Evolutionary conservation across 2,797 vertebrate genomes (phyloP).

Genomic region (Lithobates sylvaticus): DNA sequence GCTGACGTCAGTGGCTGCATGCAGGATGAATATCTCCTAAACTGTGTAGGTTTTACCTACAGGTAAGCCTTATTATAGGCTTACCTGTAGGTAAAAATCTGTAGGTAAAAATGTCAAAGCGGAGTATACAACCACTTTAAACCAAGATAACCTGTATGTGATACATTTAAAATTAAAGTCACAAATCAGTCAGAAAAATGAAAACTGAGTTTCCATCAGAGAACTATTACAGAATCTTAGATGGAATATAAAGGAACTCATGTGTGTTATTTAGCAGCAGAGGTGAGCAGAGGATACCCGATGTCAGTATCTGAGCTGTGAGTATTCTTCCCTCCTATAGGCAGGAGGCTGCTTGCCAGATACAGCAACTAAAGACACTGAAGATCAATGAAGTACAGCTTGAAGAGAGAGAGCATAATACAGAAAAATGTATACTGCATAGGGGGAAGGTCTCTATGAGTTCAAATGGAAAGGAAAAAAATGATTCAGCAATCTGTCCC

Average conservation of each 20-base stretch:
- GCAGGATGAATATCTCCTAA: no score
- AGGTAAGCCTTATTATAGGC: no score
- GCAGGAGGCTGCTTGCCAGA: conserved; percentile 24
- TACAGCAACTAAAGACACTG: conserved; percentile 12
- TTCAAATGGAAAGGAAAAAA: conserved; percentile 44
- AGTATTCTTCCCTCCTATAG: conserved; percentile 4
- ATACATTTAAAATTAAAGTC: neutral
- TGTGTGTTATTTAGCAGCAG: conserved; percentile 26
- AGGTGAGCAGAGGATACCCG: conserved; percentile 23
- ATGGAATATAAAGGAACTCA: neutral
- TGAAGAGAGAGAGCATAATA: conserved; percentile 32
- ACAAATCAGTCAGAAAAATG: neutral
- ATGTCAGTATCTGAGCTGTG: conserved; percentile 11
- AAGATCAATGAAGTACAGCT: conserved; percentile 28
- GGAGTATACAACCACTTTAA: neutral
- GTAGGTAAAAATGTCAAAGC: no score
- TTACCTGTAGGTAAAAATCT: no score
- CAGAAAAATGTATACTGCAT: conserved; percentile 29
- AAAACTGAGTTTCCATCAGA: neutral
- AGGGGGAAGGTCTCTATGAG: conserved; percentile 39
- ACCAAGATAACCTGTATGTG: neutral
- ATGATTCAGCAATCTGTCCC: conserved; percentile 44
- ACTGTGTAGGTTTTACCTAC: no score
- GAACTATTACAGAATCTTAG: neutral
- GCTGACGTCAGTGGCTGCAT: no score